These are phyloP conservation scores for Anadara kagoshimensis DNA, from an alignment of 1,140 invertebrate genomes.

Conservation along the genomic window DNA sequence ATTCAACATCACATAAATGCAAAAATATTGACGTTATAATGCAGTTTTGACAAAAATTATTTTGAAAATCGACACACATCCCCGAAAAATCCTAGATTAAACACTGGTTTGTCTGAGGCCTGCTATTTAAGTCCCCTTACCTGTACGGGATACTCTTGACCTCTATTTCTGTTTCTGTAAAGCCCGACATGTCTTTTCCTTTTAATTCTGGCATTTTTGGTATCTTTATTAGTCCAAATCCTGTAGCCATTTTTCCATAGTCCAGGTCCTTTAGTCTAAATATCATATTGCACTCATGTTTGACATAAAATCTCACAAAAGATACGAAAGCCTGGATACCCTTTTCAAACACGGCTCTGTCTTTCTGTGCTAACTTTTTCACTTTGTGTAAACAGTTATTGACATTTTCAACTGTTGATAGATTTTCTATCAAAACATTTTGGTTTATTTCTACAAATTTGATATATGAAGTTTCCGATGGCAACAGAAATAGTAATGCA, in stretches of 20 bases:
- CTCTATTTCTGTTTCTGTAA: slow-evolving; percentile 82
- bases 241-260: slow-evolving; percentile 87
- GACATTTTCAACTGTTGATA: slow-evolving; percentile 36
- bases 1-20: too few species aligned
- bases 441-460: slow-evolving; percentile 95
- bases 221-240: slow-evolving; percentile 91
- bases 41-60: background rate
- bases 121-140: slow-evolving; percentile 56
- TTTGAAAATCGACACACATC: background rate
- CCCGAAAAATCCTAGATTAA: background rate
- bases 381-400: slow-evolving; percentile 55
- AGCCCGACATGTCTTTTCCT: slow-evolving; percentile 77
- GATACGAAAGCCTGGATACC: slow-evolving; percentile 96
- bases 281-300: slow-evolving; percentile 96
- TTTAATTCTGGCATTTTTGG: slow-evolving; percentile 97
- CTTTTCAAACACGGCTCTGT: slow-evolving; percentile 87
- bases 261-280: slow-evolving; percentile 92
- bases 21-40: background rate
- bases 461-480: slow-evolving; percentile 92
- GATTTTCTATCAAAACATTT: slow-evolving; percentile 77
- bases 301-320: slow-evolving; percentile 93
- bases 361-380: slow-evolving; percentile 54
- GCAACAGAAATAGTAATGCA: slow-evolving; percentile 89
- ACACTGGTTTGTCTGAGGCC: background rate
- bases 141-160: slow-evolving; percentile 86